phyloP scores from a whole-genome alignment of 2,888 invertebrate genomes.

The Fragum whitleyi region DNA sequence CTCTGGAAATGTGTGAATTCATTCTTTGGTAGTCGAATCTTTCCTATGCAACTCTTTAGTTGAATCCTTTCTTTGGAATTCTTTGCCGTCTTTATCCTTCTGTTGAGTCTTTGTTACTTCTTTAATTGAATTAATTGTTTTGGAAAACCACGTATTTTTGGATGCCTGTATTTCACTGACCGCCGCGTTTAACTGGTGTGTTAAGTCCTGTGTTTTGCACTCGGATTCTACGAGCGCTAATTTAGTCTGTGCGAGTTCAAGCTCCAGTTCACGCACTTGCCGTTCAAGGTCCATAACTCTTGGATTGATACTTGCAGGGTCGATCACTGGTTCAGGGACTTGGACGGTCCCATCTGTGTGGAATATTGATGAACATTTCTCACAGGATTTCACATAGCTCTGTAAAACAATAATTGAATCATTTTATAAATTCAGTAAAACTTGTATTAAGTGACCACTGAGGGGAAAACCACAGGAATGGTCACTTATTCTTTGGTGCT shows the following conservation, averaged over 20 bases:
- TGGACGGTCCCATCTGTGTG: constrained; percentile 77
- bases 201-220: constrained; percentile 96
- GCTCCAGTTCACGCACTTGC: constrained; percentile 91
- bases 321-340: constrained; percentile 71
- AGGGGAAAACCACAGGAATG: too few species aligned
- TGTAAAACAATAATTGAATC: constrained; percentile 34
- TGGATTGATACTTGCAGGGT: constrained; percentile 77
- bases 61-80: constrained; percentile 59
- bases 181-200: constrained; percentile 94
- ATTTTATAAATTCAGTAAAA: too few species aligned
- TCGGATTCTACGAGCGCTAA: constrained; percentile 98
- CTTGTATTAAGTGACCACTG: too few species aligned
- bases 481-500: too few species aligned
- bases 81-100: constrained; percentile 60
- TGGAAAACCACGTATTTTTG: constrained; percentile 95
- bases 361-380: constrained; percentile 79
- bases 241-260: constrained; percentile 98
- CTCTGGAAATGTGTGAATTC: neutral
- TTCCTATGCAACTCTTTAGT: constrained; percentile 19
- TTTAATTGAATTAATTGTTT: constrained; percentile 91
- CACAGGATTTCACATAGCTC: constrained; percentile 78
- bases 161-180: constrained; percentile 91
- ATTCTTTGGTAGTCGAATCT: constrained; percentile 41
- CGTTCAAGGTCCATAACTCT: constrained; percentile 76
- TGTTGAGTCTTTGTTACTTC: constrained; percentile 84